These are phyloP conservation scores for Panagrolaimus sp. DNA, from an alignment of 1,140 invertebrate genomes.

Conservation along the genomic window DNA sequence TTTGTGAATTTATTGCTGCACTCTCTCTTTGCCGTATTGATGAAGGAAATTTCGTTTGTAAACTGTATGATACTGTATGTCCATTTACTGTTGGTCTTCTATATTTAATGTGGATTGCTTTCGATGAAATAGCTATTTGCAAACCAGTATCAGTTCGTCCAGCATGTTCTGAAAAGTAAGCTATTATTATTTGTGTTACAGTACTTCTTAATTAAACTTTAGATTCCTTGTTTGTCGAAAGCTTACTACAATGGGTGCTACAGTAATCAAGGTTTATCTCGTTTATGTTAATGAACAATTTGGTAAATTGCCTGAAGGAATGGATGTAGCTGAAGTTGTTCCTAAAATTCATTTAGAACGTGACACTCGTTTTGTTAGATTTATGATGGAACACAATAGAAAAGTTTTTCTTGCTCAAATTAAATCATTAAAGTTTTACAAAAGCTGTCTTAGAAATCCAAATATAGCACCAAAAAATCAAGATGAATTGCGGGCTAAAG, in stretches of 20 bases:
- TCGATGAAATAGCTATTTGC: background rate
- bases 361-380: background rate
- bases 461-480: too few species aligned
- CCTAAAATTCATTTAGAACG: background rate
- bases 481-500: background rate
- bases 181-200: background rate
- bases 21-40: background rate
- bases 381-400: conserved; percentile 3
- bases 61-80: background rate
- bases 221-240: background rate
- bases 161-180: background rate
- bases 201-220: background rate
- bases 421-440: background rate
- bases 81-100: conserved; percentile 6
- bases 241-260: background rate
- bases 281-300: background rate
- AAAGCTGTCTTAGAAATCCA: too few species aligned
- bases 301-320: background rate
- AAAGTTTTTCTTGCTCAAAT: background rate
- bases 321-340: background rate
- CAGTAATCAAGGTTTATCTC: background rate
- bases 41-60: background rate
- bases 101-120: background rate
- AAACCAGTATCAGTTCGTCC: background rate
- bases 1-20: background rate